Conservation (phyloP, 2,888 invertebrate species). For the Drosophila merina region DNA sequence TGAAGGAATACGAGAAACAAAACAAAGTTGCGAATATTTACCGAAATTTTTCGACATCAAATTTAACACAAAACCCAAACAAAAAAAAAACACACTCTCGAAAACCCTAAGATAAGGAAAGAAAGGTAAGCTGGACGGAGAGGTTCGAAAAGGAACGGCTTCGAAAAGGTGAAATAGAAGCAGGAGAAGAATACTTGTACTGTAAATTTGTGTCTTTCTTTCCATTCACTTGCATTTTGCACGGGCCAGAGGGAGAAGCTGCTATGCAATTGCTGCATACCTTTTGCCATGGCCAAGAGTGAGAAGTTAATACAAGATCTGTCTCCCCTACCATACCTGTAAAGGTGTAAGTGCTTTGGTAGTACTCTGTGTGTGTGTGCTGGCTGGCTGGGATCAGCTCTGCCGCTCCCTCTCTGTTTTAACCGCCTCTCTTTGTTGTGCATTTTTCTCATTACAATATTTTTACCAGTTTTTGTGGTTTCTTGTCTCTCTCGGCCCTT, state of each 20-base stretch:
- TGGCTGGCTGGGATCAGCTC: constrained; percentile 10
- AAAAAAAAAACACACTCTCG: neutral
- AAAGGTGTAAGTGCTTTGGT: too few relatives aligned
- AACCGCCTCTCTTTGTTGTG: constrained; percentile 3
- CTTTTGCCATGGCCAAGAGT: neutral
- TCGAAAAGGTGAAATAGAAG: constrained; percentile 5
- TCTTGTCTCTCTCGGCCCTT: neutral
- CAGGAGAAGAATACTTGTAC: constrained; percentile 26
- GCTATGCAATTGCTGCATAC: neutral
- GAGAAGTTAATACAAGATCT: neutral
- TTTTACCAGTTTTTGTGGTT: constrained; percentile 24
- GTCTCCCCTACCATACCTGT: neutral
- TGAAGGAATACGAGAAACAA: constrained; percentile 45
- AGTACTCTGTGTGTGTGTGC: neutral
- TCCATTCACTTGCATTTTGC: constrained; percentile 57
- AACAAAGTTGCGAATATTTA: constrained; percentile 27
- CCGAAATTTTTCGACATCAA: neutral
- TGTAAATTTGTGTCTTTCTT: constrained; percentile 26
- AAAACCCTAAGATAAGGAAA: constrained; percentile 8
- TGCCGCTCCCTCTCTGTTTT: constrained; percentile 9
- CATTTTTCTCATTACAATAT: constrained; percentile 27
- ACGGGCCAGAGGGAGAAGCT: constrained; percentile 18
- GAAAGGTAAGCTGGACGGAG: constrained; percentile 13
- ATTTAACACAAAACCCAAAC: neutral
- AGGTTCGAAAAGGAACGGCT: neutral